Percentiles rank a stretch among this genome's conserved stretches.
phyloP scores from a whole-genome alignment of 1,140 invertebrate species.

The Drosophila biarmipes region DNA sequence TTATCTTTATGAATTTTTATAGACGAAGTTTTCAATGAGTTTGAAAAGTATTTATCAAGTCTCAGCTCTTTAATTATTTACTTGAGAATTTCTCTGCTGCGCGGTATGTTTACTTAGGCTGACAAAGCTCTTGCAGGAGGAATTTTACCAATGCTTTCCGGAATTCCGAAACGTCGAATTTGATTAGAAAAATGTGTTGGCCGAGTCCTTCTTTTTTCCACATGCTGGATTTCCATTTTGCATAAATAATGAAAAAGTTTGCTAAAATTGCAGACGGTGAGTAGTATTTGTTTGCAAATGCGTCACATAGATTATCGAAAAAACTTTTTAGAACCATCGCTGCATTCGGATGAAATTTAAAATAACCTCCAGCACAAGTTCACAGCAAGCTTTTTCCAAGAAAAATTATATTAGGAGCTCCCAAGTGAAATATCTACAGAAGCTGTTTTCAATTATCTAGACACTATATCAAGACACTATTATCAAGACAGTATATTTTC shows the following conservation, averaged over 20 bases:
- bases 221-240: slow-evolving; percentile 63
- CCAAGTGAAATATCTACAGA: too few species aligned
- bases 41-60: slow-evolving; percentile 61
- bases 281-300: not conserved
- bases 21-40: slow-evolving; percentile 50
- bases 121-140: slow-evolving; percentile 22
- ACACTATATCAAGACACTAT: too few species aligned
- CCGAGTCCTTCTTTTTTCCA: slow-evolving; percentile 19
- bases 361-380: slow-evolving; percentile 13
- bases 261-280: slow-evolving; percentile 19
- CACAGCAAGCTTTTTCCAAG: too few species aligned
- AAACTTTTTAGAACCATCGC: not conserved
- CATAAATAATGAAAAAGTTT: slow-evolving; percentile 67
- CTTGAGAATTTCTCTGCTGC: slow-evolving; percentile 58
- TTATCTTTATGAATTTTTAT: slow-evolving; percentile 26
- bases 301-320: not conserved
- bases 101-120: slow-evolving; percentile 67
- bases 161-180: slow-evolving; percentile 10
- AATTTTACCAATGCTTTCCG: slow-evolving; percentile 17
- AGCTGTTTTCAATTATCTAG: too few species aligned
- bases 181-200: slow-evolving; percentile 26
- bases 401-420: too few species aligned
- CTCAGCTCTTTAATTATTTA: slow-evolving; percentile 67
- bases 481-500: too few species aligned
- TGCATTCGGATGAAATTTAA: not conserved